Percentiles rank a stretch among this genome's conserved stretches.
phyloP scores from a whole-genome alignment of 2,113 vertebrate species.

The Cheirogaleus medius region DNA sequence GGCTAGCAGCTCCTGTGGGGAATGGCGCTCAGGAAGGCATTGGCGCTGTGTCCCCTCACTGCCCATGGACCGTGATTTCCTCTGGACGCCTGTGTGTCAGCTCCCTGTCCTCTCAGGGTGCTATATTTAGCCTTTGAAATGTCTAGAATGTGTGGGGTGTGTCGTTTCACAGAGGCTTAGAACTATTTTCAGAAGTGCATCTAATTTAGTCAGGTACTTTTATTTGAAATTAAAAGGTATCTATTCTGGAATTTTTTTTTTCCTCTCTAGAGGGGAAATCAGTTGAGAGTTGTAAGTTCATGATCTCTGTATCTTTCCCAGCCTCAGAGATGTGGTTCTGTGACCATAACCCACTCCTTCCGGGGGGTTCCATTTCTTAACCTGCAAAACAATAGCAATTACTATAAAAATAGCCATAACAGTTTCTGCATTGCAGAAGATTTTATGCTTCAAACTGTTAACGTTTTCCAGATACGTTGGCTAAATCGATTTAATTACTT shows the following conservation, averaged over 20 bases:
- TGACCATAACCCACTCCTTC: not conserved
- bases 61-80: not conserved
- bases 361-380: not conserved
- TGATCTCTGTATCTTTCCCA: not conserved
- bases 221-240: conserved; percentile 15
- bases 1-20: not conserved
- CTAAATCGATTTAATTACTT: not conserved
- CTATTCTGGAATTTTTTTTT: not conserved
- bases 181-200: conserved; percentile 43
- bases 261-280: not conserved
- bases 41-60: not conserved
- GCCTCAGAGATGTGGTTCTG: not conserved
- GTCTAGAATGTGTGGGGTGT: not conserved
- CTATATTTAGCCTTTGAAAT: conserved; percentile 30
- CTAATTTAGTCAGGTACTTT: not conserved
- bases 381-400: not conserved
- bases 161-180: not conserved
- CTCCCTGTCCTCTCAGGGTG: not conserved
- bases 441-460: not conserved
- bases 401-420: not conserved
- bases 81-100: not conserved
- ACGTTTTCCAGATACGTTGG: not conserved
- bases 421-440: not conserved
- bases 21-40: not conserved
- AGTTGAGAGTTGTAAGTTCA: not conserved